phyloP scores from a whole-genome alignment of 2,113 vertebrate species.

The Thamnaconus septentrionalis region DNA sequence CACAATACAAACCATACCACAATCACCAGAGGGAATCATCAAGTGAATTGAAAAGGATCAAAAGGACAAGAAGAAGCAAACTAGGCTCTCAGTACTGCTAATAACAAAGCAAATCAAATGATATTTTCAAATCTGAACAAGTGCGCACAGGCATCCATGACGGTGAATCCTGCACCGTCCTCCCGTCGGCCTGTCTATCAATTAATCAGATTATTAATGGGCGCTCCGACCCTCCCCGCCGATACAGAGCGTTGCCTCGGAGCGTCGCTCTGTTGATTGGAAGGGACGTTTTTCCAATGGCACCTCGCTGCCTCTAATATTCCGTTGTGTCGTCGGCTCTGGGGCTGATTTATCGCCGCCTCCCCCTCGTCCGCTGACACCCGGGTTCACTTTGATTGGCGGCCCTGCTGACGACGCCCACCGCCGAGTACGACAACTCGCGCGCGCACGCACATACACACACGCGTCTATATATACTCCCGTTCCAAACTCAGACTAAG shows the following conservation, averaged over 20 bases:
- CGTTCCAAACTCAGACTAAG: slow-evolving; percentile 33
- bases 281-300: slow-evolving; percentile 76
- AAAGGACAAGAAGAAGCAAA: too few relatives aligned
- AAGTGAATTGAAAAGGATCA: too few relatives aligned
- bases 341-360: slow-evolving; percentile 69
- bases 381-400: slow-evolving; percentile 73
- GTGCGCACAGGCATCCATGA: too few relatives aligned
- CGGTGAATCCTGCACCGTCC: too few relatives aligned
- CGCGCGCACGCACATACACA: not conserved
- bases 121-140: slow-evolving; percentile 15
- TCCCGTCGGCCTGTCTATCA: slow-evolving; percentile 5
- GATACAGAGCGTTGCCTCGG: slow-evolving; percentile 35
- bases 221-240: slow-evolving; percentile 36
- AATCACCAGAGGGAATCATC: too few relatives aligned
- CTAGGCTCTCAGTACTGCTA: too few relatives aligned
- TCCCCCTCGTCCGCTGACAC: slow-evolving; percentile 67
- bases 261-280: slow-evolving; percentile 67
- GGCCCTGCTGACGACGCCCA: slow-evolving; percentile 50
- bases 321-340: slow-evolving; percentile 72
- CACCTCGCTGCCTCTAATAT: slow-evolving; percentile 63
- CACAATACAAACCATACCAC: too few relatives aligned
- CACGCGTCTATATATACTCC: slow-evolving; percentile 18
- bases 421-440: slow-evolving; percentile 6
- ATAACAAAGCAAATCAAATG: too few relatives aligned
- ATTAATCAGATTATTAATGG: slow-evolving; percentile 27